Conservation (phyloP, 2,888 invertebrate species). For the Thecocarcelia acutangulata region DNA sequence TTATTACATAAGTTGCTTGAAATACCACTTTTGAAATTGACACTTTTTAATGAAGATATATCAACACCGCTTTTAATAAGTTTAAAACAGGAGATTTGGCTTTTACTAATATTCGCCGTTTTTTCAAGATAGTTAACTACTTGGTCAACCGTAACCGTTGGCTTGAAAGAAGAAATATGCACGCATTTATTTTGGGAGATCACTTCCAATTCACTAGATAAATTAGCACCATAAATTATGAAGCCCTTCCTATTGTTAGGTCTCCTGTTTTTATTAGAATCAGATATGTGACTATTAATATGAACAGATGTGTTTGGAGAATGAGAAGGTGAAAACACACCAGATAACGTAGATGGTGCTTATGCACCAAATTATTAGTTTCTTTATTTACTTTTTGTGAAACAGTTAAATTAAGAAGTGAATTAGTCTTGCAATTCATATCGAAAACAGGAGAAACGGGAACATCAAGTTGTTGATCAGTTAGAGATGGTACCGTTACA, state of each 20-base stretch:
- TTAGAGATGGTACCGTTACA: no score
- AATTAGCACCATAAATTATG: background rate
- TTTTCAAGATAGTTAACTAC: background rate
- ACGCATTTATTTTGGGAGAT: background rate
- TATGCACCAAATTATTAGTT: no score
- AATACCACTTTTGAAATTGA: background rate
- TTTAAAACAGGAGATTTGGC: background rate
- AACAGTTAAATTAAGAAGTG: no score
- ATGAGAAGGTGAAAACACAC: no score
- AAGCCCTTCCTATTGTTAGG: background rate
- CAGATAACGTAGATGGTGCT: no score
- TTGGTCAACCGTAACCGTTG: background rate
- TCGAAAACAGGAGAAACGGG: no score
- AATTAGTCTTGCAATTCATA: no score
- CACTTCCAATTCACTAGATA: background rate
- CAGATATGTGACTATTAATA: no score
- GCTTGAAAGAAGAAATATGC: background rate
- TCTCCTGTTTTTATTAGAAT: no score
- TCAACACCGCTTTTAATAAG: background rate
- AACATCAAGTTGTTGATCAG: no score
- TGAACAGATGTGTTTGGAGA: no score
- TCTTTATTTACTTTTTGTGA: no score
- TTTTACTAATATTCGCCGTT: background rate
- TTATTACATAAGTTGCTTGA: background rate
- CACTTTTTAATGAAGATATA: background rate